A percentile compares a stretch with the other conserved stretches of the same genome.
phyloP scores from a whole-genome alignment of 2,113 vertebrate genomes.

The Scytalopus superciliaris region DNA sequence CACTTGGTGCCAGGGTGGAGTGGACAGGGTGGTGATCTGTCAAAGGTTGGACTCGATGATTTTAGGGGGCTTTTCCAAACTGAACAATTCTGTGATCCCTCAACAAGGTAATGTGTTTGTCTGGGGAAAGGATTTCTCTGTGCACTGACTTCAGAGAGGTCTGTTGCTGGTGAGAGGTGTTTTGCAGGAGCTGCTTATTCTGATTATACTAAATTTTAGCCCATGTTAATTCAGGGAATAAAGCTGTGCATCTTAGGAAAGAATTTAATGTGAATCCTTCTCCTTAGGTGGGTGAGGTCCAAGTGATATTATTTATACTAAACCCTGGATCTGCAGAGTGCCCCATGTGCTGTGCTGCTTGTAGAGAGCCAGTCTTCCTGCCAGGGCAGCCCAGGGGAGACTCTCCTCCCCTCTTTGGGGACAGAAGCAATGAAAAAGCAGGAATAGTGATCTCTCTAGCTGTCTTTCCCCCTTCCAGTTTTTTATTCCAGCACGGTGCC shows the following conservation, averaged over 20 bases:
- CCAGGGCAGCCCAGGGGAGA: fast-evolving
- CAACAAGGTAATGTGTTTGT: background rate
- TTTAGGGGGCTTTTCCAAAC: background rate
- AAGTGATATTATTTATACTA: fast-evolving
- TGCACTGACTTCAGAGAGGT: fast-evolving
- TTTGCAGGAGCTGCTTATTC: background rate
- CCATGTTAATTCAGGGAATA: background rate
- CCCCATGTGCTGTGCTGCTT: background rate
- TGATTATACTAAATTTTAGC: background rate
- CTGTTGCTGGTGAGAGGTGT: background rate
- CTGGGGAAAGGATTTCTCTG: background rate
- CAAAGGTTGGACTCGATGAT: background rate
- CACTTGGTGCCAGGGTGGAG: background rate
- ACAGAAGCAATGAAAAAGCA: background rate
- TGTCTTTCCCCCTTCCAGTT: background rate
- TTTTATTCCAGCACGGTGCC: fast-evolving
- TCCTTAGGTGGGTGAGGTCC: background rate
- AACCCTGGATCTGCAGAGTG: background rate
- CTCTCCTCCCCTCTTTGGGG: background rate
- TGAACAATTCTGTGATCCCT: background rate
- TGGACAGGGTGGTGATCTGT: background rate
- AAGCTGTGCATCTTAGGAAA: background rate
- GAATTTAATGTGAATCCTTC: background rate
- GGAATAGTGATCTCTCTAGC: background rate
- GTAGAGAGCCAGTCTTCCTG: background rate